Evolutionary conservation across 2,888 invertebrate species (phyloP).

Genomic region (Laothoe populi): DNA sequence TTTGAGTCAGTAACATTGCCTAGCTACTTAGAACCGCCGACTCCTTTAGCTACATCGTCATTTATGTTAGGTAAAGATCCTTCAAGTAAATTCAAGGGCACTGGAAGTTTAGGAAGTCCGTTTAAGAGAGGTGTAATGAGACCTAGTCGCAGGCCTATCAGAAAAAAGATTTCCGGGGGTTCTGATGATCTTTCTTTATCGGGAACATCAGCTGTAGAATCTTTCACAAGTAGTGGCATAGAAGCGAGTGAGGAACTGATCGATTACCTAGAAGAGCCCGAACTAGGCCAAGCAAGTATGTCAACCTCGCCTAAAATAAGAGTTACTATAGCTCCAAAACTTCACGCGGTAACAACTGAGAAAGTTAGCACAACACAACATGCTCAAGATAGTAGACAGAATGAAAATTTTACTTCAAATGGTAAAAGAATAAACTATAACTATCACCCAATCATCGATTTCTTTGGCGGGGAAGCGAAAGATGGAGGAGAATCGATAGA

Average conservation of each 20-base stretch:
- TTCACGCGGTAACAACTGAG: slow-evolving; percentile 63
- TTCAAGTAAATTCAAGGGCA: slow-evolving; percentile 64
- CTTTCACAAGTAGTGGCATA: slow-evolving; percentile 53
- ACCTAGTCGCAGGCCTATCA: slow-evolving; percentile 71
- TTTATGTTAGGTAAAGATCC: slow-evolving; percentile 67
- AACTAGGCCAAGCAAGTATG: slow-evolving; percentile 54
- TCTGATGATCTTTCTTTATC: slow-evolving; percentile 74
- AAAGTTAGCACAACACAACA: slow-evolving; percentile 46
- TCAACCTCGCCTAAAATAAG: slow-evolving; percentile 48
- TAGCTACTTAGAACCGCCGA: slow-evolving; percentile 79
- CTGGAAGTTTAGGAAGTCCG: slow-evolving; percentile 57
- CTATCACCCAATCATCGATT: slow-evolving; percentile 93
- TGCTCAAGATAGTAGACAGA: slow-evolving; percentile 46
- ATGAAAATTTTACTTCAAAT: slow-evolving; percentile 54
- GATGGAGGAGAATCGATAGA: slow-evolving; percentile 67
- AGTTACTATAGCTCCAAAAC: slow-evolving; percentile 69
- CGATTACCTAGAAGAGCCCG: slow-evolving; percentile 61
- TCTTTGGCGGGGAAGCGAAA: slow-evolving; percentile 84
- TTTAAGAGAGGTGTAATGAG: slow-evolving; percentile 71
- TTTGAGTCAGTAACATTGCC: slow-evolving; percentile 71
- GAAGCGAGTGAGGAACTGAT: slow-evolving; percentile 69
- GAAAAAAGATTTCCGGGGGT: slow-evolving; percentile 72
- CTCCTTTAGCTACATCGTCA: slow-evolving; percentile 66
- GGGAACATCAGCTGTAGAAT: slow-evolving; percentile 71
- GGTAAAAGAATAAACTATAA: slow-evolving; percentile 89